phyloP scores from a whole-genome alignment of 1,140 invertebrate species.

The Drosophila miranda region DNA sequence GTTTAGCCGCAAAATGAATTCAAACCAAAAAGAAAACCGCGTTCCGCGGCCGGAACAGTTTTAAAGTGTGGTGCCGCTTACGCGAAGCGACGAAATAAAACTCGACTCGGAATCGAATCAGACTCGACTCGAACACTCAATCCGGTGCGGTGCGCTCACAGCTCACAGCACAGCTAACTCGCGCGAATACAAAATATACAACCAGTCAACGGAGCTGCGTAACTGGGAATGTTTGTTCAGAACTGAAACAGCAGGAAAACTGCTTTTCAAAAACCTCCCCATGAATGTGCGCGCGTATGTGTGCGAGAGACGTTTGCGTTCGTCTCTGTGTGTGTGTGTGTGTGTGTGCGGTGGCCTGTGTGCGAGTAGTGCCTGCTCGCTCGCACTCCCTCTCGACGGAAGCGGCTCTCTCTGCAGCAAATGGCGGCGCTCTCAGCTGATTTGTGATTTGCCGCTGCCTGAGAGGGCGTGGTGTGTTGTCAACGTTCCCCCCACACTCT shows the following conservation, averaged over 20 bases:
- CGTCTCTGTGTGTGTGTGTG: not conserved
- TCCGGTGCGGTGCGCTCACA: slow-evolving; percentile 1
- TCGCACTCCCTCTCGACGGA: slow-evolving; percentile 17
- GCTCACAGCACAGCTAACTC: slow-evolving; percentile 10
- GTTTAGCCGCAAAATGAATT: not conserved
- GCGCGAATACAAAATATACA: slow-evolving; percentile 41
- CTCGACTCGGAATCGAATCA: slow-evolving; percentile 28
- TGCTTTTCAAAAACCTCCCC: slow-evolving; percentile 22
- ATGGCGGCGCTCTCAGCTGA: slow-evolving; percentile 77
- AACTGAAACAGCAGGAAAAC: slow-evolving; percentile 40
- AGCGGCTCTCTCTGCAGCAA: slow-evolving; percentile 48
- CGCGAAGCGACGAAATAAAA: slow-evolving; percentile 4
- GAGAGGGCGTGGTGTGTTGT: slow-evolving; percentile 71
- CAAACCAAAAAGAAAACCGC: slow-evolving; percentile 2
- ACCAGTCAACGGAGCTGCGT: slow-evolving; percentile 66
- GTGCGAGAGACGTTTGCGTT: not conserved
- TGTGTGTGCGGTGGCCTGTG: slow-evolving; percentile 3
- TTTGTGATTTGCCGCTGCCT: slow-evolving; percentile 42
- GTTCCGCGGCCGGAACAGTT: not conserved
- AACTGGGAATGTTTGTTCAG: slow-evolving; percentile 65
- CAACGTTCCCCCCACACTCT: slow-evolving; percentile 17
- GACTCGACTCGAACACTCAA: slow-evolving; percentile 24
- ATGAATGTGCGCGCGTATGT: slow-evolving; percentile 1
- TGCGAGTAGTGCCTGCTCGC: slow-evolving; percentile 14
- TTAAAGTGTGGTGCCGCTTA: not conserved